phyloP scores from a whole-genome alignment of 1,140 invertebrate genomes.

The Drosophila trapezifrons region DNA sequence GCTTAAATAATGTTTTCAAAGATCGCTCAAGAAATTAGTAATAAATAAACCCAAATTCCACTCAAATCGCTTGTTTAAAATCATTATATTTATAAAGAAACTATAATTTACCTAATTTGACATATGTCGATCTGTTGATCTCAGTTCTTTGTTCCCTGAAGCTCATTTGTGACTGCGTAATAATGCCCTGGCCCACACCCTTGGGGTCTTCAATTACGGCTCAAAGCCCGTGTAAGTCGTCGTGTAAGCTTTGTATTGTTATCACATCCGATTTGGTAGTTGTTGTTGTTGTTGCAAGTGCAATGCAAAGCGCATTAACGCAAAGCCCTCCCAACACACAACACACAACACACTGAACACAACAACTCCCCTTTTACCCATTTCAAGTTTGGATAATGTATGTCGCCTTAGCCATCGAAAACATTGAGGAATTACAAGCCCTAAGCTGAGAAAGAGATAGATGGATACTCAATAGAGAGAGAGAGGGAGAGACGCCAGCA shows the following conservation, averaged over 20 bases:
- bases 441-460: conserved; percentile 34
- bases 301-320: conserved; percentile 73
- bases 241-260: conserved; percentile 66
- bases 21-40: not conserved
- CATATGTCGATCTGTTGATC: conserved; percentile 39
- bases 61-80: not conserved
- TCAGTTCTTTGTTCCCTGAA: not conserved
- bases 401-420: conserved; percentile 71
- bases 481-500: conserved; percentile 15
- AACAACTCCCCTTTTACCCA: conserved; percentile 39
- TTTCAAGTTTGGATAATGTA: conserved; percentile 73
- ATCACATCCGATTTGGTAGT: conserved; percentile 39
- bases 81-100: not conserved
- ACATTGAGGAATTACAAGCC: conserved; percentile 68
- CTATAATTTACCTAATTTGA: conserved; percentile 8
- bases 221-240: conserved; percentile 75
- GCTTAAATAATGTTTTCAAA: not conserved
- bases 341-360: not conserved
- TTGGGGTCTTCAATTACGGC: conserved; percentile 70
- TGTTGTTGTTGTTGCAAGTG: conserved; percentile 54
- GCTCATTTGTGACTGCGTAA: conserved; percentile 3
- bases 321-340: conserved; percentile 12
- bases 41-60: not conserved
- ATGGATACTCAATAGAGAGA: not conserved
- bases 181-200: conserved; percentile 11